These are phyloP conservation scores for Sphaerophoria rueppellii DNA, from an alignment of 2,888 invertebrate genomes.

Conservation along the genomic window DNA sequence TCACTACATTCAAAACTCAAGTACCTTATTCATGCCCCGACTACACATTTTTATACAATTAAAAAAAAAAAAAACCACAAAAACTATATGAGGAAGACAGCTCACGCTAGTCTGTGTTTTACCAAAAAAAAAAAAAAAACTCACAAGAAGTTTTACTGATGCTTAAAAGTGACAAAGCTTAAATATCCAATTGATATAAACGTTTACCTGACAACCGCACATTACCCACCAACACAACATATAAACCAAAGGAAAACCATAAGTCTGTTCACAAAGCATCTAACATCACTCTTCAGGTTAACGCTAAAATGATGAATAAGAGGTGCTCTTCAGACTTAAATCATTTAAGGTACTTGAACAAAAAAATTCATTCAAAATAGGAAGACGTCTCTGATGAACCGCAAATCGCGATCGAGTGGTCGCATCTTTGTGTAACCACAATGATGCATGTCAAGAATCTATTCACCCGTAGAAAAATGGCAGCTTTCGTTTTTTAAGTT, in stretches of 20 bases:
- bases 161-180: too few species aligned
- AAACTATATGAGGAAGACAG: constrained; percentile 15
- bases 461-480: constrained; percentile 64
- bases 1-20: constrained; percentile 24
- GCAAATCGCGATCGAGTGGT: constrained; percentile 23
- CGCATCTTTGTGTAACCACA: constrained; percentile 9
- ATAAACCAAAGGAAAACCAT: neutral
- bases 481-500: constrained; percentile 67
- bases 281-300: neutral
- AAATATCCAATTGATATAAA: too few species aligned
- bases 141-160: neutral
- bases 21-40: too few species aligned
- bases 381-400: constrained; percentile 6
- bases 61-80: neutral
- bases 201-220: neutral
- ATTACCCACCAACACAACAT: neutral
- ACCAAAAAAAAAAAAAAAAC: constrained; percentile 6
- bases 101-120: neutral
- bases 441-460: constrained; percentile 59
- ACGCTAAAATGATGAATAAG: neutral
- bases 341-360: constrained; percentile 10
- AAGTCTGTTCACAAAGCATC: neutral
- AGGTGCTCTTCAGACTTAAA: constrained; percentile 7
- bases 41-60: constrained; percentile 12
- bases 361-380: constrained; percentile 33